phyloP scores from a whole-genome alignment of 2,113 vertebrate species.

The Thymallus thymallus region DNA sequence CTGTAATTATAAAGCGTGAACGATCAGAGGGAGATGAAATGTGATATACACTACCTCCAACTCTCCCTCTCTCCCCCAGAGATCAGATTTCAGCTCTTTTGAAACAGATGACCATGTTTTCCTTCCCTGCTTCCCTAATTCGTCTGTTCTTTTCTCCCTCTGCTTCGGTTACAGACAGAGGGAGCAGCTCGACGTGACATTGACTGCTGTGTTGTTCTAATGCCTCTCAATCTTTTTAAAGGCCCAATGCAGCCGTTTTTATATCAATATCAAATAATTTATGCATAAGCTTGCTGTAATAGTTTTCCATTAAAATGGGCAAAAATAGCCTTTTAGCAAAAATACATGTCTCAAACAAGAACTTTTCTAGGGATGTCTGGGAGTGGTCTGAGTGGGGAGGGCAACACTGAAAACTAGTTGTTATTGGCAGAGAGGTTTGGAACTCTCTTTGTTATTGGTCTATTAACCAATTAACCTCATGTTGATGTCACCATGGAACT shows the following conservation, averaged over 20 bases:
- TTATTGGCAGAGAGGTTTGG: too few relatives aligned
- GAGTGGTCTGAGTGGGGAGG: too few relatives aligned
- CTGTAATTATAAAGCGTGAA: conserved; percentile 99
- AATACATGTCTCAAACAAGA: too few relatives aligned
- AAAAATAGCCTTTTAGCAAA: too few relatives aligned
- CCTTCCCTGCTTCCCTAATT: conserved; percentile 64
- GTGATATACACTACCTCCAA: conserved; percentile 76
- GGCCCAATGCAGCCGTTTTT: conserved; percentile 38
- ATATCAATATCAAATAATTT: too few relatives aligned
- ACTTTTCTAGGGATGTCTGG: too few relatives aligned
- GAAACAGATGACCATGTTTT: conserved; percentile 80
- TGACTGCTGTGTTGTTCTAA: conserved; percentile 79
- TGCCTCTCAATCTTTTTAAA: conserved; percentile 84
- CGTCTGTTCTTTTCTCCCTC: conserved; percentile 58
- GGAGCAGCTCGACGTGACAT: conserved; percentile 77
- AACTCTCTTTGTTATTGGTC: too few relatives aligned
- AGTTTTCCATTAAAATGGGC: too few relatives aligned
- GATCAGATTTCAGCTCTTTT: conserved; percentile 80
- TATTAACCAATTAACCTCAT: too few relatives aligned
- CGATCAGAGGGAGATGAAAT: conserved; percentile 90
- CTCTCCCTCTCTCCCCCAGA: conserved; percentile 55
- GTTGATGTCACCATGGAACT: too few relatives aligned
- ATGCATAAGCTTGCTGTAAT: too few relatives aligned
- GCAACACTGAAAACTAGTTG: too few relatives aligned
- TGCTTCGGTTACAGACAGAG: conserved; percentile 73